phyloP scores from a whole-genome alignment of 2,888 invertebrate species.

The Cotesia congregata region DNA sequence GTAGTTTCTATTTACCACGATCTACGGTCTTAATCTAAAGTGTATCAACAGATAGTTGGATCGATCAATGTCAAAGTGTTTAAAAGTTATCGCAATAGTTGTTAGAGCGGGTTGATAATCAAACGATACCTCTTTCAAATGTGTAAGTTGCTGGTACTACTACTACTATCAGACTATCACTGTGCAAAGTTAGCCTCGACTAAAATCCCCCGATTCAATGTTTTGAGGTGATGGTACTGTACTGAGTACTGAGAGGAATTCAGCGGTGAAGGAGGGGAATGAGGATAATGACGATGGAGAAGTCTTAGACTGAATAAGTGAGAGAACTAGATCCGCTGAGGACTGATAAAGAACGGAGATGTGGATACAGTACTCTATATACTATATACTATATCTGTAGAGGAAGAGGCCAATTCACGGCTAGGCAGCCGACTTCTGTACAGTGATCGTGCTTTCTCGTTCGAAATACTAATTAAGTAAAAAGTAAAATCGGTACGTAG shows the following conservation, averaged over 20 bases:
- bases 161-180: constrained; percentile 22
- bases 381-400: background rate
- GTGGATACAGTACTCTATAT: background rate
- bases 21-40: too few species aligned
- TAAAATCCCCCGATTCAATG: constrained; percentile 50
- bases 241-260: background rate
- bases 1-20: too few species aligned
- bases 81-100: background rate
- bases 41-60: too few species aligned
- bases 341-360: background rate
- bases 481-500: constrained; percentile 40
- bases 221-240: background rate
- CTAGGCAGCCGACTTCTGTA: constrained; percentile 14
- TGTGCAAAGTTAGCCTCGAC: constrained; percentile 47
- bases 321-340: background rate
- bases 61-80: too few species aligned
- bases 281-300: background rate
- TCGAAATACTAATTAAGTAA: constrained; percentile 44
- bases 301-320: background rate
- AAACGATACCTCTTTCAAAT: background rate
- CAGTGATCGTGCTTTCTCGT: constrained; percentile 31
- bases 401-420: constrained; percentile 21
- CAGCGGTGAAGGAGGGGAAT: background rate
- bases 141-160: background rate
- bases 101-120: background rate